Base-by-base conservation (phyloP, 2,797 vertebrate species). In the Chelonia mydas region DNA sequence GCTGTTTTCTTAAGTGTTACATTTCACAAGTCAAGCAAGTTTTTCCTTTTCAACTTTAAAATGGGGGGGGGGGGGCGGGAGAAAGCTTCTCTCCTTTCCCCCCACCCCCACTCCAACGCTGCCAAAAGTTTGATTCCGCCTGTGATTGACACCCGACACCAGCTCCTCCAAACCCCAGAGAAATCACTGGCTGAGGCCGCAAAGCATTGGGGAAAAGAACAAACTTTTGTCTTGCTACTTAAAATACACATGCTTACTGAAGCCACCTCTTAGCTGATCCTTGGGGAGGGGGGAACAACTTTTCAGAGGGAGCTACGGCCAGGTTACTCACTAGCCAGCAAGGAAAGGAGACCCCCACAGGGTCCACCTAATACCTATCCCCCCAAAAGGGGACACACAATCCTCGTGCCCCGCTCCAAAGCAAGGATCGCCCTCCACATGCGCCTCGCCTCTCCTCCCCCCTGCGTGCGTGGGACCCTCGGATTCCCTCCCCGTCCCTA, bases 71-170 rank as follows among this genome's bases (percentile, higher is more conserved):
- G 54, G 11, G 5, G 19, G 59, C 50, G 11, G 5, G 74, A 86
- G 65, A 51, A 45, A 16, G 81, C 90, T 27, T 27, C 16, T 31
- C 33, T 47, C 45, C 33, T 37, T 45, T 61, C 50, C 82, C 57
- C 33, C 45, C 5, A 47, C 87, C 83, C 90, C 81, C 80, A 45
- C 41, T 41, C 28, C 74, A 88, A 78, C 86, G 76, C 55, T 61
- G 92, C 85, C 94, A 81, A 87, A 90, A 96, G 89, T 91, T 57
- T 28, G 95, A 68, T 82, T 81, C 84, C 61, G 90, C 68, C 77
- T 55, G 84, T 11, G 85, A 93, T 91, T 86, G 95, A 96, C 94
- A 96, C 84, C 91, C 90, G 96, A 97, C 92, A 94, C 96, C 95
- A 90, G 87, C 92, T 83, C 77, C 87, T 86, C 89, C 90, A 49